Conservation (phyloP, 2,113 vertebrate species). For the Chaetorhynchus papuensis region DNA sequence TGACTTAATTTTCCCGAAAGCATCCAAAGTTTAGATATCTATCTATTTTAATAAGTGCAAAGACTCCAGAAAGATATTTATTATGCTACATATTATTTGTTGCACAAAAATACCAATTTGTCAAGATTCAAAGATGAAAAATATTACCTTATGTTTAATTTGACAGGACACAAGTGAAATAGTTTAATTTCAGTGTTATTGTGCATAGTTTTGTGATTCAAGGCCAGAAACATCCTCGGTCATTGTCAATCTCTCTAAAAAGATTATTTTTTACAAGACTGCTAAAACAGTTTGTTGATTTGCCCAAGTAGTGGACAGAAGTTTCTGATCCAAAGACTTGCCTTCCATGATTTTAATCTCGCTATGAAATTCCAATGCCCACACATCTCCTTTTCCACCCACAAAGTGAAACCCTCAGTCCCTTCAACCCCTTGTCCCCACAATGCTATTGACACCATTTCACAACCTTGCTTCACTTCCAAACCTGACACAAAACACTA, state of each 20-base stretch:
- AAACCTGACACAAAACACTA: background rate
- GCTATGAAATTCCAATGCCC: background rate
- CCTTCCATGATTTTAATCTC: background rate
- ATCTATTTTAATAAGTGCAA: conserved; percentile 6
- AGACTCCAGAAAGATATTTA: background rate
- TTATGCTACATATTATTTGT: background rate
- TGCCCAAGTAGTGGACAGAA: background rate
- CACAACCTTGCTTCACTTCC: background rate
- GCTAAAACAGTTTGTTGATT: background rate
- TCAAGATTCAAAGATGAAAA: conserved; percentile 10
- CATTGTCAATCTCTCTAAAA: background rate
- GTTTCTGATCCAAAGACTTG: background rate
- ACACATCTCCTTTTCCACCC: background rate
- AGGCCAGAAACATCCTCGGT: background rate
- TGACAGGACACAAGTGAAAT: background rate
- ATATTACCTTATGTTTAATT: background rate
- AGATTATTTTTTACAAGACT: background rate
- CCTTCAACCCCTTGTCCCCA: background rate
- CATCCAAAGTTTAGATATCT: background rate
- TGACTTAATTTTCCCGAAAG: background rate
- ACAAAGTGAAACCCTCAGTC: background rate
- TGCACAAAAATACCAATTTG: background rate
- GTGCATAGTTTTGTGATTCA: background rate
- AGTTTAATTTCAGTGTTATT: background rate
- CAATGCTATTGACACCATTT: background rate